These are phyloP conservation scores for Ctenomys sociabilis DNA, from an alignment of 2,113 vertebrate genomes.

Conservation along the genomic window DNA sequence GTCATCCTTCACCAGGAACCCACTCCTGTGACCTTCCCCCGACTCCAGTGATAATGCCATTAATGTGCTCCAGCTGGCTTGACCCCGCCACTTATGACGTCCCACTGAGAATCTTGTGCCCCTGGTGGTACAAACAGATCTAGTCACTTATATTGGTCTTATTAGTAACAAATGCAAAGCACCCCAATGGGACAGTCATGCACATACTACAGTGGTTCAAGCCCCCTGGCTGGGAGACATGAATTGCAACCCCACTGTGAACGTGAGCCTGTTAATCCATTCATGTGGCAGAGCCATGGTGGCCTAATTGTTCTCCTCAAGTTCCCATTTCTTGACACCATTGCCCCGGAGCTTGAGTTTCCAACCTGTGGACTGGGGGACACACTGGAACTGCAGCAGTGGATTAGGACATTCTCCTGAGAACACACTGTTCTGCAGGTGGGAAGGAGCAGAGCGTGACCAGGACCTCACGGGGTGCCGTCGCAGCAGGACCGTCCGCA, in stretches of 20 bases:
- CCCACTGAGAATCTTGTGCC: not conserved
- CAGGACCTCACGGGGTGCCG: not conserved
- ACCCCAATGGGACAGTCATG: not conserved
- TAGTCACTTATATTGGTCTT: not conserved
- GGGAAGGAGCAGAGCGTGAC: not conserved
- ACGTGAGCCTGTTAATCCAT: not conserved
- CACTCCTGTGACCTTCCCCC: not conserved
- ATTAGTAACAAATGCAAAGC: not conserved
- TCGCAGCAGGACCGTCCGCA: not conserved
- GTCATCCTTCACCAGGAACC: not conserved
- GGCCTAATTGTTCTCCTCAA: not conserved
- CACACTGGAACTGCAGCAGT: not conserved
- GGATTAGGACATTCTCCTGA: slow-evolving; percentile 49
- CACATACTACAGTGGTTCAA: not conserved
- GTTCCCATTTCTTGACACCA: not conserved
- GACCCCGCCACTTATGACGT: not conserved
- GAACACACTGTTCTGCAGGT: slow-evolving; percentile 56
- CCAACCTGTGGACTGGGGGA: not conserved
- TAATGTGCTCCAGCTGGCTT: not conserved
- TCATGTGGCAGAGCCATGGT: not conserved
- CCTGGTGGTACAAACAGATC: not conserved
- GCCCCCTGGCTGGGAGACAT: not conserved
- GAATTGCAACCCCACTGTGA: not conserved
- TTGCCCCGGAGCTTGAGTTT: not conserved
- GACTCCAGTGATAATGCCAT: not conserved